Percentiles rank a stretch among this genome's conserved stretches.
These are phyloP conservation scores for Auanema freiburgensis DNA, from an alignment of 2,888 invertebrate species.

Conservation along the genomic window DNA sequence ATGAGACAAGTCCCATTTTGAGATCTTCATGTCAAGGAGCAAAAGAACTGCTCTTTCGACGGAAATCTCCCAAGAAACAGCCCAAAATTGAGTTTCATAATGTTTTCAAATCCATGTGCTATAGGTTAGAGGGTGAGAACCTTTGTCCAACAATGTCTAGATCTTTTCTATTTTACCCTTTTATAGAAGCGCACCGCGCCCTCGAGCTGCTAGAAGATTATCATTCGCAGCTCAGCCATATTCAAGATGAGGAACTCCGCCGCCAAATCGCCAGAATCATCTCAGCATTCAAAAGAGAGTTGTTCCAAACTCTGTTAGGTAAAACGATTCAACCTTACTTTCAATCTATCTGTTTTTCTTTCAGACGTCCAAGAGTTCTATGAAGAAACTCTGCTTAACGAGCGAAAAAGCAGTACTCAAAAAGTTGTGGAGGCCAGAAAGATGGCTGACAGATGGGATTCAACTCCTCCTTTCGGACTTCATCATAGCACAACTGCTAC, in stretches of 20 bases:
- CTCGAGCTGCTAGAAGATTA: constrained; percentile 97
- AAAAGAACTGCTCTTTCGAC: neutral
- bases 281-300: constrained; percentile 93
- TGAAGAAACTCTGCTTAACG: constrained; percentile 91
- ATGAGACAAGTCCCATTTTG: constrained; percentile 12
- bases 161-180: neutral
- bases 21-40: constrained; percentile 12
- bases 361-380: constrained; percentile 97
- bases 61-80: neutral
- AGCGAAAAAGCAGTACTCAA: constrained; percentile 89
- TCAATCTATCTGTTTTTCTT: constrained; percentile 16
- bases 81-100: constrained; percentile 8
- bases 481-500: neutral
- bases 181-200: constrained; percentile 88
- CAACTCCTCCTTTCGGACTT: constrained; percentile 41
- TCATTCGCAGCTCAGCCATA: constrained; percentile 87
- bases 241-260: constrained; percentile 88
- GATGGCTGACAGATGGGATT: constrained; percentile 81
- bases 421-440: constrained; percentile 77
- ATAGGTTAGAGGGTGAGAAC: constrained; percentile 20
- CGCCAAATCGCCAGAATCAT: constrained; percentile 96
- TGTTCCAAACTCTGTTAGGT: constrained; percentile 97
- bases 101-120: constrained; percentile 20
- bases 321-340: constrained; percentile 35
- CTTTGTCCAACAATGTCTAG: neutral